Base-by-base conservation (phyloP, 2,113 vertebrate genomes). In the Pteronura brasiliensis region DNA sequence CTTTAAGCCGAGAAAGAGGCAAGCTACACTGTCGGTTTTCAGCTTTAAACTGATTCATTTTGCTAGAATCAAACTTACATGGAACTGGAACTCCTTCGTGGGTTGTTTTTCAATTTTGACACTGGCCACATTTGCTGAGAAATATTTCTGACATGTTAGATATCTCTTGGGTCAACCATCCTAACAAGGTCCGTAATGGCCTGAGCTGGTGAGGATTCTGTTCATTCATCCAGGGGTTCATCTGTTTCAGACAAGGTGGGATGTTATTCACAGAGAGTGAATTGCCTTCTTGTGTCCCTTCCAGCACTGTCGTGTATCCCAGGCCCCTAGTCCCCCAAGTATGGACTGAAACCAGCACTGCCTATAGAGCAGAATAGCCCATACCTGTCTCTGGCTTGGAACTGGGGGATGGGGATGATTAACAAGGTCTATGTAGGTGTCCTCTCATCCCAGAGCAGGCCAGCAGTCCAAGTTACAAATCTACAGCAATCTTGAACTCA, bases 71-170 rank as follows among this genome's bases (percentile, higher is more conserved):
- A 21, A 17, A 86, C 59, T 94, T 84, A 12, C n/a, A 18, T 47
- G 20, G 59, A 91, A 34, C 34, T 86, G 49, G 59, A 91, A 93
- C 39, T 79, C 82, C 77, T 92, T 82, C 85, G 52, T 55, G 27
- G 18, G 81, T 93, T 52, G 0, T 88, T 88, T 97, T 93, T 95
- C 94, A 88, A 88, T 93, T 77, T 86, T 93, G 86, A 77, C 81
- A 79, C 31, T 86, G 81, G 77, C 90, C 93, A 49, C n/a, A 34
- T 72, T 84, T 92, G 65, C 93, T 85, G 91, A 95, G 65, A 97
- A 94, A 82, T 94, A 90, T 76, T 94, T 82, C 88, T 95, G 71
- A 85, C 72, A 47, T 61, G 10, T 82, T 81, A 93, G 79, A 34
- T 92, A 85, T 89, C 49, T 77, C 61, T 97, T 74, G 3, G 13